These are phyloP conservation scores for Folsomia manolachei DNA, from an alignment of 2,888 invertebrate species.

Conservation along the genomic window DNA sequence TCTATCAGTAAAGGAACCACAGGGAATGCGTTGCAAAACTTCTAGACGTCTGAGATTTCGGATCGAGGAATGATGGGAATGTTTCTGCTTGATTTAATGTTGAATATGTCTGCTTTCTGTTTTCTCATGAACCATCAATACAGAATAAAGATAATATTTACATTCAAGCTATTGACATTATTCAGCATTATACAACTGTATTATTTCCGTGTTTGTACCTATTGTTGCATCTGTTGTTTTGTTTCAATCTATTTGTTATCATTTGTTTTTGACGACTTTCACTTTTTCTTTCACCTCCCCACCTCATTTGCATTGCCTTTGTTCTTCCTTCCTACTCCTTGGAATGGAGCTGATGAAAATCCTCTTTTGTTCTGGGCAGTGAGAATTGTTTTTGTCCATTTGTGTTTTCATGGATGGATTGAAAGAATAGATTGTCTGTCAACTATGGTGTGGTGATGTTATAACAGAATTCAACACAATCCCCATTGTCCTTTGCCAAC, in stretches of 20 bases:
- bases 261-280: slow-evolving; percentile 10
- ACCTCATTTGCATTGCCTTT: slow-evolving; percentile 6
- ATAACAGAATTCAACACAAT: not conserved
- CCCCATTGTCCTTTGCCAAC: not conserved
- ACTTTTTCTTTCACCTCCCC: not conserved
- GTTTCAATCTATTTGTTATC: no score
- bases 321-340: not conserved
- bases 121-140: no score
- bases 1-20: no score
- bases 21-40: no score
- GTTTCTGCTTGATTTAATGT: no score
- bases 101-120: no score
- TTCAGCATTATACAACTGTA: no score
- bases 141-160: no score
- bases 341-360: not conserved
- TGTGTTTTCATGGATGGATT: not conserved
- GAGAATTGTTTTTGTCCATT: slow-evolving; percentile 4
- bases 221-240: not conserved
- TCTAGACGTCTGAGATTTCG: no score
- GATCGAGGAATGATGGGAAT: no score
- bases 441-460: not conserved
- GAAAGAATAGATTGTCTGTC: not conserved
- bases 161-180: no score
- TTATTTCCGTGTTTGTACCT: no score
- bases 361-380: not conserved